phyloP scores from a whole-genome alignment of 1,140 invertebrate genomes.

The Drosophila teissieri region DNA sequence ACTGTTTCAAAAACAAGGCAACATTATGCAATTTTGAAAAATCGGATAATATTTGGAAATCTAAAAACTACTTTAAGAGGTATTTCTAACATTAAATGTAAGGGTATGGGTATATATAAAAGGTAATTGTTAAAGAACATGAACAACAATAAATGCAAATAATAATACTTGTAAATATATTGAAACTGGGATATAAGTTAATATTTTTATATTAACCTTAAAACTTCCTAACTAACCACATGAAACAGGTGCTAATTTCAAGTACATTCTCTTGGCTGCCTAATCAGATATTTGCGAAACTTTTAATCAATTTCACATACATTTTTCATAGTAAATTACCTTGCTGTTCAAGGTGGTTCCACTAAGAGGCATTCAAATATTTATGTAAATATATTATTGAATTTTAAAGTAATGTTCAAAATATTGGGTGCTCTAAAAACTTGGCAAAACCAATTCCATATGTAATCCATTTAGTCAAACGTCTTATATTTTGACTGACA shows the following conservation, averaged over 20 bases:
- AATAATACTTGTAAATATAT: no score
- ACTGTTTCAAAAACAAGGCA: no score
- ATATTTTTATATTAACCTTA: neutral
- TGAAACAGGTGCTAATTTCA: neutral
- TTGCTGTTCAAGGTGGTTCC: neutral
- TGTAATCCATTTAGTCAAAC: neutral
- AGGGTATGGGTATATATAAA: no score
- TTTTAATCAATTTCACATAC: neutral
- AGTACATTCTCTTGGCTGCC: neutral
- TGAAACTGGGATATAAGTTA: no score
- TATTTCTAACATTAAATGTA: no score
- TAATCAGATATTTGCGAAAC: conserved; percentile 2
- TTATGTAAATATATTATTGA: neutral
- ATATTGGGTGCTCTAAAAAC: neutral
- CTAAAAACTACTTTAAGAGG: no score
- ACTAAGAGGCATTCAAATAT: neutral
- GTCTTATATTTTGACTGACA: conserved; percentile 14
- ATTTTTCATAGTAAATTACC: neutral
- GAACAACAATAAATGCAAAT: no score
- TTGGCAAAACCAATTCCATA: neutral
- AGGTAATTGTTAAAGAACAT: no score
- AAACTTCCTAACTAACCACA: conserved; percentile 2
- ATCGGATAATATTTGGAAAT: no score
- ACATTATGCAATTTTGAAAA: no score
- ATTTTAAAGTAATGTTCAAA: neutral